These are phyloP conservation scores for Platysteira castanea DNA, from an alignment of 2,113 vertebrate species.

Conservation along the genomic window DNA sequence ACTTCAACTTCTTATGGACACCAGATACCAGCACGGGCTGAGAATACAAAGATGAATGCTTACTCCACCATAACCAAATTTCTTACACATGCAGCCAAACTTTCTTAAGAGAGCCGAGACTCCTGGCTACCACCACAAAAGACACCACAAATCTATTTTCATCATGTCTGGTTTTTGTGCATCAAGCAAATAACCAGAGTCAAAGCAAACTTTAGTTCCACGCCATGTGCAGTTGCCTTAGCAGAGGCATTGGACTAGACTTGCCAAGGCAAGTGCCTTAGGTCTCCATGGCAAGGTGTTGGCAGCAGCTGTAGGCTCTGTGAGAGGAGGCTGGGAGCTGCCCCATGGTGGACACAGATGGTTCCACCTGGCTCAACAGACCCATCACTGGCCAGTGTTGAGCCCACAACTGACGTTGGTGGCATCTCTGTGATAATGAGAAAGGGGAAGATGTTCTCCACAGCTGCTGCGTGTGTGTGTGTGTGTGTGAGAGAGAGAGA, in stretches of 20 bases:
- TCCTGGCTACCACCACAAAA: not conserved
- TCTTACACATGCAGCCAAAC: constrained; percentile 40
- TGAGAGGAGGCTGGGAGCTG: not conserved
- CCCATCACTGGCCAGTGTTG: not conserved
- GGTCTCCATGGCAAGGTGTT: not conserved
- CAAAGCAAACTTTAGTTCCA: constrained; percentile 7
- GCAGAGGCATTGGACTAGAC: not conserved
- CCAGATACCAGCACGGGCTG: constrained; percentile 98
- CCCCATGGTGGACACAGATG: not conserved
- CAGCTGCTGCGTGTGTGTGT: not conserved
- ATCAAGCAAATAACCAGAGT: not conserved
- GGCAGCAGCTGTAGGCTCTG: not conserved
- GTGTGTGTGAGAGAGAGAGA: rapidly evolving
- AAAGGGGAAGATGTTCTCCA: not conserved
- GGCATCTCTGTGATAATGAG: not conserved
- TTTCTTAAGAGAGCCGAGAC: not conserved
- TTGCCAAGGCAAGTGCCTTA: not conserved
- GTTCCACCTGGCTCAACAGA: not conserved
- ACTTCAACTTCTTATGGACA: constrained; percentile 92
- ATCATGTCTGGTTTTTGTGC: not conserved
- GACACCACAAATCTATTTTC: not conserved
- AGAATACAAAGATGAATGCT: constrained; percentile 65
- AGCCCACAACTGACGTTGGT: not conserved
- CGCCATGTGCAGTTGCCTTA: not conserved
- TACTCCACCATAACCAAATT: constrained; percentile 49